Evolutionary conservation across 2,797 vertebrate genomes (phyloP).

Genomic region (Muscicapa striata): DNA sequence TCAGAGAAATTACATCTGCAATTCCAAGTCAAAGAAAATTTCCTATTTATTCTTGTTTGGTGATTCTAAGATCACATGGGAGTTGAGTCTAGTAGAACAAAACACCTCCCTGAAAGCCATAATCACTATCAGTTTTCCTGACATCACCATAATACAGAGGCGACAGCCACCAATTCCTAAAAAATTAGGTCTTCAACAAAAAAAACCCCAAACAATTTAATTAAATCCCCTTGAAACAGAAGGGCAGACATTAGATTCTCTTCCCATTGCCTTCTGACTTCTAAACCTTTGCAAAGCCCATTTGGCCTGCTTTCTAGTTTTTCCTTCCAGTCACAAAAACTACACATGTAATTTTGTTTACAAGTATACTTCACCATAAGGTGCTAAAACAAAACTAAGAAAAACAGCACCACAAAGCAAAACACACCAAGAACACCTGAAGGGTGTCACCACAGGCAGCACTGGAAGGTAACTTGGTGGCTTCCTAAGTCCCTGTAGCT

Average conservation of each 20-base stretch:
- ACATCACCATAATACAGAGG: neutral
- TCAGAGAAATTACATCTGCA: neutral
- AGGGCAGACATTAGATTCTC: neutral
- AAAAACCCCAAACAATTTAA: neutral
- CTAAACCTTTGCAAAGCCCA: neutral
- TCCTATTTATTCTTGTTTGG: neutral
- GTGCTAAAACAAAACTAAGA: neutral
- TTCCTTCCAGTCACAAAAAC: neutral
- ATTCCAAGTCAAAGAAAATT: neutral
- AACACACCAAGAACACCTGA: neutral
- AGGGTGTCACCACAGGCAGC: neutral
- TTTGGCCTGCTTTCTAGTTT: neutral
- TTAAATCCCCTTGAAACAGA: neutral
- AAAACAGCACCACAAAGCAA: neutral
- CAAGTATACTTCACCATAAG: neutral
- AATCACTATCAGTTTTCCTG: neutral
- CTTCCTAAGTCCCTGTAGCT: neutral
- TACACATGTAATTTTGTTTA: neutral
- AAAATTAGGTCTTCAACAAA: neutral
- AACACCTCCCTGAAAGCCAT: neutral
- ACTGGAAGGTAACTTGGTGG: rapidly evolving
- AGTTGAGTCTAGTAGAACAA: neutral
- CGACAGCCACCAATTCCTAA: neutral
- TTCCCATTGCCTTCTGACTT: neutral
- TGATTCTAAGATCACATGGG: neutral